Conservation (phyloP, 37 sponge, comb jelly and placozoan species). For the Cliona cf. orientalis region DNA sequence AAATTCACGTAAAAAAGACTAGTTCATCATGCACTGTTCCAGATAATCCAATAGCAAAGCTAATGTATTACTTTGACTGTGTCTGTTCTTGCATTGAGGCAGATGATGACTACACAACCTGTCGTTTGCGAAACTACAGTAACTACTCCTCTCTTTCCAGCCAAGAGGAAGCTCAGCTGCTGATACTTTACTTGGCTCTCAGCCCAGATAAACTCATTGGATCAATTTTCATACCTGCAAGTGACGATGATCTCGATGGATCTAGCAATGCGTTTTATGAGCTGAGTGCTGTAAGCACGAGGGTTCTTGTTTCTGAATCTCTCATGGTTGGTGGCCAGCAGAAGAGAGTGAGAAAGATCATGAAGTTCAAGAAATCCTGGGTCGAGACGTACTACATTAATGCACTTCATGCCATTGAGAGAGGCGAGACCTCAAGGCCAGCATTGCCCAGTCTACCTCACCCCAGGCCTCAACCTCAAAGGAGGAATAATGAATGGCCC, state of each 20-base stretch:
- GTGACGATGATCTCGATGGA: slow-evolving; percentile 8
- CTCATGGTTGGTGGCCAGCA: slow-evolving; percentile 45
- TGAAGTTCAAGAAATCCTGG: slow-evolving; percentile 49
- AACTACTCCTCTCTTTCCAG: slow-evolving; percentile 29
- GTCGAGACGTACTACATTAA: slow-evolving; percentile 26
- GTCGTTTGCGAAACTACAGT: slow-evolving; percentile 34
- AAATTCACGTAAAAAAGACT: slow-evolving; percentile 38
- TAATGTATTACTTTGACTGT: slow-evolving; percentile 59
- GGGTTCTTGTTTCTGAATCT: slow-evolving; percentile 39
- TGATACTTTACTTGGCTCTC: slow-evolving; percentile 33
- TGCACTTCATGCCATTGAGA: slow-evolving; percentile 18
- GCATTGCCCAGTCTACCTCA: too few relatives aligned
- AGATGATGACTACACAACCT: background rate
- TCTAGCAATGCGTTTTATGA: slow-evolving; percentile 30
- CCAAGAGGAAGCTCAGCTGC: slow-evolving; percentile 27
- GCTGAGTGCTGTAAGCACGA: slow-evolving; percentile 49
- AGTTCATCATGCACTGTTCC: slow-evolving; percentile 19
- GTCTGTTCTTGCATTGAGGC: slow-evolving; percentile 43
- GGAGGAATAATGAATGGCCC: too few relatives aligned
- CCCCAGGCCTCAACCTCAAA: too few relatives aligned
- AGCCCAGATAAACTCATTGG: slow-evolving; percentile 51
- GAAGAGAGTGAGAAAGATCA: slow-evolving; percentile 31
- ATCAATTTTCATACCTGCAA: slow-evolving; percentile 15
- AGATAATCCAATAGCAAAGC: slow-evolving; percentile 24
- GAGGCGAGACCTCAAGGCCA: too few relatives aligned